These are phyloP conservation scores for Albula goreensis DNA, from an alignment of 2,113 vertebrate species.

Conservation along the genomic window DNA sequence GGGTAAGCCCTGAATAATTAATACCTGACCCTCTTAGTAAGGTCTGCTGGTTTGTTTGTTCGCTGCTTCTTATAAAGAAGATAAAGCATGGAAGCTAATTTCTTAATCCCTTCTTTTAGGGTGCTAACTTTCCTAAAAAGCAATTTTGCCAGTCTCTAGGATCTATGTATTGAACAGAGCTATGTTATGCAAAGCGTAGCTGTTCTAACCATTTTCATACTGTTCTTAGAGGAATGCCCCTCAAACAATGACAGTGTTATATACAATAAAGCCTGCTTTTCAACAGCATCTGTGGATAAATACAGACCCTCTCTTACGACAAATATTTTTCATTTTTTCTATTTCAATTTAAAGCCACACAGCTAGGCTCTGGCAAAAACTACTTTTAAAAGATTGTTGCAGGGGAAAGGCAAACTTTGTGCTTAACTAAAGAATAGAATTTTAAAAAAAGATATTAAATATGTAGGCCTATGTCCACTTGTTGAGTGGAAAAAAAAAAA, in stretches of 20 bases:
- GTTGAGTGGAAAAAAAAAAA: neutral
- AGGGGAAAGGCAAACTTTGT: neutral
- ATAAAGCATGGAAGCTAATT: no score
- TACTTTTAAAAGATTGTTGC: neutral
- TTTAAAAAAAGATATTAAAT: neutral
- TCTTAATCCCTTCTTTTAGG: no score
- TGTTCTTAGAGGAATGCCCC: neutral
- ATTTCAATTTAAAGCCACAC: neutral
- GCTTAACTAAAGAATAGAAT: neutral
- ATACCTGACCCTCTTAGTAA: neutral
- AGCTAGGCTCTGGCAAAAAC: neutral
- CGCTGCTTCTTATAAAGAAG: no score
- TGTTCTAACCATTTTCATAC: no score
- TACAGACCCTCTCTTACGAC: no score
- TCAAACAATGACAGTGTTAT: neutral
- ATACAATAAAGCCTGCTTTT: neutral
- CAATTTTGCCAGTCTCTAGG: neutral
- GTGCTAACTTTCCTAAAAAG: no score
- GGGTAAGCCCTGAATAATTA: slow-evolving; percentile 11
- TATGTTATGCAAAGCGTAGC: neutral
- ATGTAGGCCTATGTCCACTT: neutral
- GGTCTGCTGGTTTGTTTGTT: neutral
- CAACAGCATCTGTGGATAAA: no score
- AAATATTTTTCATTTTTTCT: no score
- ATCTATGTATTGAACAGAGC: neutral